These are phyloP conservation scores for Trichogramma dendrolimi DNA, from an alignment of 2,888 invertebrate species.

Conservation along the genomic window DNA sequence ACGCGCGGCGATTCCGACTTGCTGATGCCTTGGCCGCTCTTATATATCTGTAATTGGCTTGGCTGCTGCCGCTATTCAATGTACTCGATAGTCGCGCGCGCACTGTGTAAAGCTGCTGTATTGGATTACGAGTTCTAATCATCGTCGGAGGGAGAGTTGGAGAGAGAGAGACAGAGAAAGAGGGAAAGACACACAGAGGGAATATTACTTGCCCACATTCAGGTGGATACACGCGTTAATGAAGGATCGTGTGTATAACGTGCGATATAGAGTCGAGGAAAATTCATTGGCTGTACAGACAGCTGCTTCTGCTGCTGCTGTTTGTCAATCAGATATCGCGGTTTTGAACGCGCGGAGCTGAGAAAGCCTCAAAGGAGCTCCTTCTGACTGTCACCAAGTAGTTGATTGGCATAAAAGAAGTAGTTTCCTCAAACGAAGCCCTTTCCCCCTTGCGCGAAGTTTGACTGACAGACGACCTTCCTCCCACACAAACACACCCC, in stretches of 20 bases:
- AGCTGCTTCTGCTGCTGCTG: not conserved
- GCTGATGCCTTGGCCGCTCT: too few species aligned
- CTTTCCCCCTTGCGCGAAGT: constrained; percentile 11
- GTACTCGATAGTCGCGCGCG: not conserved
- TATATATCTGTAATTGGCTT: too few species aligned
- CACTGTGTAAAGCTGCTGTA: not conserved
- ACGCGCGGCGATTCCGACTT: too few species aligned
- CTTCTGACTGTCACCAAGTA: not conserved
- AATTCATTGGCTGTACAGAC: constrained; percentile 1
- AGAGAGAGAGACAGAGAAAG: too few species aligned
- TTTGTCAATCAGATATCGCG: constrained; percentile 23
- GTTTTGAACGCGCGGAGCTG: not conserved
- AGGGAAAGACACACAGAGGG: constrained; percentile 10
- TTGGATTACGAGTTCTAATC: not conserved
- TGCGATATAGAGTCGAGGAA: constrained; percentile 16
- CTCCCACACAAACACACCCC: too few species aligned
- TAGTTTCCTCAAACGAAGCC: not conserved
- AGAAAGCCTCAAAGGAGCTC: not conserved
- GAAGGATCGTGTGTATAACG: constrained; percentile 11
- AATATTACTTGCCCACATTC: constrained; percentile 12
- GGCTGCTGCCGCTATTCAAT: not conserved
- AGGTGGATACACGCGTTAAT: constrained; percentile 24
- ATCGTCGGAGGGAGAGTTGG: too few species aligned
- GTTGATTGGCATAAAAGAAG: not conserved
- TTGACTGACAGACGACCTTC: constrained; percentile 15